A percentile compares a stretch with the other conserved stretches of the same genome.
Conservation (phyloP, 2,888 invertebrate genomes). For the Drosophila vallismaia region DNA sequence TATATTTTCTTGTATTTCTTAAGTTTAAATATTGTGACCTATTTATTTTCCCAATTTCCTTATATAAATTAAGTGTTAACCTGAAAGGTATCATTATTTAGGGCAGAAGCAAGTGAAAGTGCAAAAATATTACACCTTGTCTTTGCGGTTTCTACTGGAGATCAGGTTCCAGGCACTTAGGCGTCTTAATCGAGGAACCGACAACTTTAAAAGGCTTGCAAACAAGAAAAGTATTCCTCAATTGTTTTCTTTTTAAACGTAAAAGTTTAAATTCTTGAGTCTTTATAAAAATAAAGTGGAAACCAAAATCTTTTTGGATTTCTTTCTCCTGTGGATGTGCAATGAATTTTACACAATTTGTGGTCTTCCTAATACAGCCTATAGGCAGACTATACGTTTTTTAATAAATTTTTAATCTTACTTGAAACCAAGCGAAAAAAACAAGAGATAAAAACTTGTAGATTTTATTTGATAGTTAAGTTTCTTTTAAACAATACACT, state of each 20-base stretch:
- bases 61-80: background rate
- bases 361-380: background rate
- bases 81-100: background rate
- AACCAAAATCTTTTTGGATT: background rate
- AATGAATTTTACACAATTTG: background rate
- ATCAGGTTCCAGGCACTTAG: conserved; percentile 23
- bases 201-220: background rate
- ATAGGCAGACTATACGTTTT: background rate
- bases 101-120: conserved; percentile 60
- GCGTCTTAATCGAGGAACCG: conserved; percentile 8
- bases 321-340: background rate
- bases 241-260: background rate
- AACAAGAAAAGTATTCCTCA: background rate
- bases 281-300: background rate
- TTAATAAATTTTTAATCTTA: background rate
- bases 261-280: background rate
- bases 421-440: no score
- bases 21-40: background rate
- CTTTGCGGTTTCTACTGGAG: conserved; percentile 5
- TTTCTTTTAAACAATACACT: background rate
- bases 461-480: background rate
- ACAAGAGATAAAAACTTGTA: no score
- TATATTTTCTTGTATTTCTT: no score
- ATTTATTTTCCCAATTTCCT: background rate
- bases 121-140: conserved; percentile 53